phyloP scores from a whole-genome alignment of 2,797 vertebrate species.

The Alcedo atthis region DNA sequence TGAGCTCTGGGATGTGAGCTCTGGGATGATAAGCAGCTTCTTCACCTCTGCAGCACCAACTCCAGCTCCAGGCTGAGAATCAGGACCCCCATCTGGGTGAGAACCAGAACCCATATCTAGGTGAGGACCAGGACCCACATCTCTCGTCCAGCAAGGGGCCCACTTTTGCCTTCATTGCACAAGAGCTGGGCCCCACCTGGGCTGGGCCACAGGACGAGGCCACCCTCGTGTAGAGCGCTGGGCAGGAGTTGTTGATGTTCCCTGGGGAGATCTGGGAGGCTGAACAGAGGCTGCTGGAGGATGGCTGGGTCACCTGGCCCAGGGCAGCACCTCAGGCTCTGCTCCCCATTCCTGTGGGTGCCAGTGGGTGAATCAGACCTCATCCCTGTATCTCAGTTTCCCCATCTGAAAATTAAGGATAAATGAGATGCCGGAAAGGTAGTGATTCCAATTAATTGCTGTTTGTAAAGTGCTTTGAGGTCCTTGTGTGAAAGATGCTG shows the following conservation, averaged over 20 bases:
- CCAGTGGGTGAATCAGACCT: neutral
- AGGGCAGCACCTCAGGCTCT: neutral
- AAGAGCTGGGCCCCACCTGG: neutral
- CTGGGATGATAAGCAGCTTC: neutral
- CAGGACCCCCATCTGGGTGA: neutral
- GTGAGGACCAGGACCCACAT: neutral
- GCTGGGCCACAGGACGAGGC: neutral
- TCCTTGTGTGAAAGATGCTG: neutral
- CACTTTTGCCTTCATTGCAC: no score
- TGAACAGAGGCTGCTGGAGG: neutral
- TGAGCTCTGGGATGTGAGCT: neutral
- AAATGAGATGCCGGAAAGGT: neutral
- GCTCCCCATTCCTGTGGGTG: neutral
- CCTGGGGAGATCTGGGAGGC: neutral
- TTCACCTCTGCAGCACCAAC: neutral
- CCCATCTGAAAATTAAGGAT: neutral
- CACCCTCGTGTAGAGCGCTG: neutral
- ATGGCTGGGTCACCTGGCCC: fast-evolving
- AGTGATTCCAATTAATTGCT: neutral
- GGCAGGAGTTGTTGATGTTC: fast-evolving
- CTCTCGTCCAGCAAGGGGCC: neutral
- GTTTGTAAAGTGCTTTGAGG: neutral
- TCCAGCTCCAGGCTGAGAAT: neutral
- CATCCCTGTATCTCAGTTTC: neutral
- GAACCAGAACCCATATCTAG: neutral